phyloP scores from a whole-genome alignment of 2,797 vertebrate genomes.

The Chelon auratus region DNA sequence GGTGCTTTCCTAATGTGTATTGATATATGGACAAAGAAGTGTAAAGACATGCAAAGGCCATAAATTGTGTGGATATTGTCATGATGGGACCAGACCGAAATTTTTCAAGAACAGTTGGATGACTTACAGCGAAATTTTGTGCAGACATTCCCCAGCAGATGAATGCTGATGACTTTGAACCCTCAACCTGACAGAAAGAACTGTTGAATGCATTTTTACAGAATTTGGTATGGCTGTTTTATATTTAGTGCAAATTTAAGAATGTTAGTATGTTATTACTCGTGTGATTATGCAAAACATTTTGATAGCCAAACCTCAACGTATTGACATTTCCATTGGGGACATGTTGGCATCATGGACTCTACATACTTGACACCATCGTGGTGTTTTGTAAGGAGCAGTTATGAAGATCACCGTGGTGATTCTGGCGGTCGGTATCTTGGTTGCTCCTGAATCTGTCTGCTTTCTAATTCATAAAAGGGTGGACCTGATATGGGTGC shows the following conservation, averaged over 20 bases:
- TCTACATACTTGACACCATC: no score
- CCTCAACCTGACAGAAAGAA: not conserved
- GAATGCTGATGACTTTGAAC: not conserved
- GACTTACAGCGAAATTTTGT: not conserved
- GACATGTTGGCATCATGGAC: no score
- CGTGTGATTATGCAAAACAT: no score
- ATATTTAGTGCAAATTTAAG: not conserved
- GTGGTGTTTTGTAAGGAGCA: no score
- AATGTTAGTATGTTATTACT: conserved; percentile 1
- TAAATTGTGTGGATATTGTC: not conserved
- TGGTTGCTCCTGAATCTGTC: no score
- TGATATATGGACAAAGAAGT: not conserved
- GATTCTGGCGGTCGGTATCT: no score
- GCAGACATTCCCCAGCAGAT: not conserved
- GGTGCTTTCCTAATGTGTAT: conserved; percentile 15
- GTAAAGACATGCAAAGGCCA: not conserved
- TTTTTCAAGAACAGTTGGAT: not conserved
- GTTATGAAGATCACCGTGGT: no score
- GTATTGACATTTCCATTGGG: not conserved
- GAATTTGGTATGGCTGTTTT: not conserved
- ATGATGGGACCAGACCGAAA: not conserved
- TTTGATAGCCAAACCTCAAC: not conserved
- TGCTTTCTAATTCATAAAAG: no score
- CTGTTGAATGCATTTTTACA: no score
- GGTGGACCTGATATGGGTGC: no score